A percentile compares a stretch with the other conserved stretches of the same genome.
These are phyloP conservation scores for Hemibagrus guttatus DNA, from an alignment of 2,797 vertebrate genomes.

Conservation along the genomic window DNA sequence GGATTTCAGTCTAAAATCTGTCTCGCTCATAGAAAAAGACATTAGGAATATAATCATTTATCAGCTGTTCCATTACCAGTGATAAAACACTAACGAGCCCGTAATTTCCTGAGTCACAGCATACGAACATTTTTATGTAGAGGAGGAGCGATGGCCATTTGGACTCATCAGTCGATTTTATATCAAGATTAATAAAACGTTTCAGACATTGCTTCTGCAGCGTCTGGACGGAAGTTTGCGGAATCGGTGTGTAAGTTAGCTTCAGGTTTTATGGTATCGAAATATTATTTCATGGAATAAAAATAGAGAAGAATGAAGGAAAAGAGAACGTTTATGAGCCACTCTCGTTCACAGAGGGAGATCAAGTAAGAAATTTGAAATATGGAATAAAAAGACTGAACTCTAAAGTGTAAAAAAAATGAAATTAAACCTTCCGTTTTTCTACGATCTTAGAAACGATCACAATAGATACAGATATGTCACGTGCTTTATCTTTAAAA, in stretches of 20 bases:
- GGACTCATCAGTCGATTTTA: neutral
- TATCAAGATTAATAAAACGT: neutral
- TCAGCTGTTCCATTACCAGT: neutral
- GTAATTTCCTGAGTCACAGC: neutral
- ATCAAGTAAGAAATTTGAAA: too few relatives aligned
- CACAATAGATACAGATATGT: too few relatives aligned
- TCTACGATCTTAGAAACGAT: too few relatives aligned
- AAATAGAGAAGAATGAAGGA: too few relatives aligned
- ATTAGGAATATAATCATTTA: neutral
- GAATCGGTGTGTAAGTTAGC: neutral
- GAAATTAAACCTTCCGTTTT: too few relatives aligned
- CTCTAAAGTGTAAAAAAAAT: too few relatives aligned
- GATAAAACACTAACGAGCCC: neutral
- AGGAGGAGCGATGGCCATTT: neutral
- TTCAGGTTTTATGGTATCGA: neutral
- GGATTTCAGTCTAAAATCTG: neutral
- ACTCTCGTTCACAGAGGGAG: too few relatives aligned
- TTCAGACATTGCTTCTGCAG: neutral
- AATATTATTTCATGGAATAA: neutral
- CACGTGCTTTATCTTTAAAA: too few relatives aligned
- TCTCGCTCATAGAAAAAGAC: neutral
- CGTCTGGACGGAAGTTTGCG: neutral
- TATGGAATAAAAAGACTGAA: too few relatives aligned
- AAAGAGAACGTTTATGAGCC: too few relatives aligned
- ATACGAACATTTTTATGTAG: neutral